These are phyloP conservation scores for Oegoconia quadripuncta DNA, from an alignment of 2,888 invertebrate genomes.

Conservation along the genomic window DNA sequence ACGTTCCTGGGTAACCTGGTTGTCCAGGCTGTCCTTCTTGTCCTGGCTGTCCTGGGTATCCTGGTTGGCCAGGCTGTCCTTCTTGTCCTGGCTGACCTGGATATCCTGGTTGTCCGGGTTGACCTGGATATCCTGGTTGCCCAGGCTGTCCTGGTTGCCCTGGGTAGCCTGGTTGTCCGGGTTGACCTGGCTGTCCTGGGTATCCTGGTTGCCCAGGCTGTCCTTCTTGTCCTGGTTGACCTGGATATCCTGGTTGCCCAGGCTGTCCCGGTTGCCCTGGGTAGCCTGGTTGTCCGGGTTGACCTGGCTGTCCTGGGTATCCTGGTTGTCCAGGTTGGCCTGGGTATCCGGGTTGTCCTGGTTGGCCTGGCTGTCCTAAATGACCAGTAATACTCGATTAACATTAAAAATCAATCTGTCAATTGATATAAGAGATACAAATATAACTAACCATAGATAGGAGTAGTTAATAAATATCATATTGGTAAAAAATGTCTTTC, in stretches of 20 bases:
- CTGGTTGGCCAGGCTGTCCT: too few species aligned
- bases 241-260: constrained; percentile 15
- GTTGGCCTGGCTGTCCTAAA: constrained; percentile 3
- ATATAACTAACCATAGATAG: too few species aligned
- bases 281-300: constrained; percentile 10
- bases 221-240: constrained; percentile 28
- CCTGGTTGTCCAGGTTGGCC: constrained; percentile 33
- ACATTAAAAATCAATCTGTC: too few species aligned
- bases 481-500: too few species aligned
- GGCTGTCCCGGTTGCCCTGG: constrained; percentile 14
- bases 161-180: constrained; percentile 32
- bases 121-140: constrained; percentile 12
- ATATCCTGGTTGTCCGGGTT: constrained; percentile 23
- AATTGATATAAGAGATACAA: too few species aligned
- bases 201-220: constrained; percentile 27
- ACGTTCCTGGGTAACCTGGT: constrained; percentile 30
- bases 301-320: constrained; percentile 35
- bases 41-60: constrained; percentile 33
- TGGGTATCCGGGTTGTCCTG: constrained; percentile 46
- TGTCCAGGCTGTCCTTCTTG: constrained; percentile 17
- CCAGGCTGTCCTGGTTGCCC: constrained; percentile 19
- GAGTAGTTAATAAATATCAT: too few species aligned
- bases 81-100: constrained; percentile 24
- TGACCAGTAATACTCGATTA: too few species aligned
- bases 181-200: constrained; percentile 54